Base-by-base conservation (phyloP, 2,797 vertebrate genomes). In the Microctenopoma stevenorrisi region DNA sequence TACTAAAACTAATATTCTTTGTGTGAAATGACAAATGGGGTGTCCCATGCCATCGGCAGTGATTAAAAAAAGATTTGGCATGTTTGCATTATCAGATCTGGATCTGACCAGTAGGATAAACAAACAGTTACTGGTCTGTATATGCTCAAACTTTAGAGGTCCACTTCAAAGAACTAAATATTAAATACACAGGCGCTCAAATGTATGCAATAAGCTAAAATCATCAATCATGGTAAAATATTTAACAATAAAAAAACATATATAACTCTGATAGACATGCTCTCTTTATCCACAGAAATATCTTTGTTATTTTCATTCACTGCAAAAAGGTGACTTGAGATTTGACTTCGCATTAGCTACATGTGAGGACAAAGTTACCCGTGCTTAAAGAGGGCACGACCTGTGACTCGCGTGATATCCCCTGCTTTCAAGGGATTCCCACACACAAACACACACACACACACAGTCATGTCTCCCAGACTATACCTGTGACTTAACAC, bases 361-460 rank as follows among this genome's bases (percentile, higher is more conserved):
- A 51, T 48, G 54, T 78, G 79, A 80, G 79, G 70, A 85, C 67
- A 72, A 43, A 70, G 56, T 76, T 79, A 70, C 68, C 60, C 64
- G 67, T 64, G 64, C 68, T 47, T 50, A 18, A 42, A 58, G 50
- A 70, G 60, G 33, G 22, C 47, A 22, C 58, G 61, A 72, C 71
- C 68, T 78, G n/a, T 22, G 18, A 53, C 77, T 25, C 3, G 8
- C 58, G 46, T 30, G 35, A 73, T 78, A 75, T 70, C 59, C 56
- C 9, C 13, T 68, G 52, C 69, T 74, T 76, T 79, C 62, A 76
- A 81, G 59, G 63, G 71, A 68, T 44, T 40, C 25, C 6, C 59
- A 35, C 51, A 57, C 47, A 52, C 59, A 12, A 7, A n/a, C 37
- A 50, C 48, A 22, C 48, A 40, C 51, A 59, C 52, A 50, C 51